A percentile compares a stretch with the other conserved stretches of the same genome.
Evolutionary conservation across 2,113 vertebrate species (phyloP).

Genomic region (Lynx canadensis): DNA sequence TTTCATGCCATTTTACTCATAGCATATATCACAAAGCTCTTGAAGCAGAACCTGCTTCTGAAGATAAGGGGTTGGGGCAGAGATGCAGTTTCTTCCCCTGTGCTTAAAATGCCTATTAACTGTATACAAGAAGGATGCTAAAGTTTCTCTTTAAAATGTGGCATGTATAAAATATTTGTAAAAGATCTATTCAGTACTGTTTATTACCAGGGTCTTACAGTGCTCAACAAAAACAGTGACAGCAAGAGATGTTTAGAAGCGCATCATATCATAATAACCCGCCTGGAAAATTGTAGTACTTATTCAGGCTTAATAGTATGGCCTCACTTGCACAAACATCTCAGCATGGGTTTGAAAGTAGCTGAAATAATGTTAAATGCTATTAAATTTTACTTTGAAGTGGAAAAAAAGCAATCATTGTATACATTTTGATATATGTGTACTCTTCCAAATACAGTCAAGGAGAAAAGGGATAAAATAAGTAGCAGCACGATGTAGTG

Average conservation of each 20-base stretch:
- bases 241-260: not conserved
- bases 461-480: not conserved
- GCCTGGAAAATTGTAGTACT: slow-evolving; percentile 77
- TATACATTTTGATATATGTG: not conserved
- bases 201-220: slow-evolving; percentile 48
- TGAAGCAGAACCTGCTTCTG: not conserved
- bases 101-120: not conserved
- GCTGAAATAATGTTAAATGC: slow-evolving; percentile 26
- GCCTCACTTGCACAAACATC: slow-evolving; percentile 61
- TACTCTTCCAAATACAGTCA: not conserved
- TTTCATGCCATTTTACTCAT: not conserved
- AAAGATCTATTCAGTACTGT: not conserved
- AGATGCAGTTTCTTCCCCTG: not conserved
- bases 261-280: slow-evolving; percentile 71
- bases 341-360: slow-evolving; percentile 33
- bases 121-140: not conserved
- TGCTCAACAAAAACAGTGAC: not conserved
- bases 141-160: not conserved
- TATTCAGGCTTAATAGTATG: slow-evolving; percentile 72
- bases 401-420: not conserved
- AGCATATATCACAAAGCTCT: not conserved
- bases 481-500: not conserved
- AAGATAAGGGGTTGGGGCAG: not conserved
- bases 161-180: not conserved
- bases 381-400: slow-evolving; percentile 43